A percentile compares a stretch with the other conserved stretches of the same genome.
phyloP scores from a whole-genome alignment of 2,113 vertebrate genomes.

The Hassar affinis region DNA sequence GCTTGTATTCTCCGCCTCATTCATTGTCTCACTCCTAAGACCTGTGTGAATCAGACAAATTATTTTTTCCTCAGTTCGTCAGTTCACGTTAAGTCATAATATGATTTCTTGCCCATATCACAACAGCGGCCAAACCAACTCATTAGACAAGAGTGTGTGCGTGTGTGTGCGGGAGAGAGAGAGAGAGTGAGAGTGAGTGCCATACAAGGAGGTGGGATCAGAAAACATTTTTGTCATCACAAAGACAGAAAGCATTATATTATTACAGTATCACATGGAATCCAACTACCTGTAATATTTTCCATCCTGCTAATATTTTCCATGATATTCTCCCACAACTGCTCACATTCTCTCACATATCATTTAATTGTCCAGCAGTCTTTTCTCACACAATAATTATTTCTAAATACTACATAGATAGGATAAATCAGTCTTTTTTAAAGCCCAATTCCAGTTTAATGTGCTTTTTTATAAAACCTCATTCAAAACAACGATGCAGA shows the following conservation, averaged over 20 bases:
- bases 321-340: constrained; percentile 77
- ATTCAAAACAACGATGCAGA: constrained; percentile 57
- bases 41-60: constrained; percentile 43
- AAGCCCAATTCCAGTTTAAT: constrained; percentile 54
- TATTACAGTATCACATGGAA: constrained; percentile 72
- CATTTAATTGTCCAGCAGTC: constrained; percentile 56
- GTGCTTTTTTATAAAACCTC: constrained; percentile 56
- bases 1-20: constrained; percentile 24
- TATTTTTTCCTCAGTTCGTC: constrained; percentile 42
- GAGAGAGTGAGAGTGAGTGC: constrained; percentile 53
- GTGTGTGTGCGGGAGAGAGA: constrained; percentile 55
- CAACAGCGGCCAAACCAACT: constrained; percentile 70
- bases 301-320: constrained; percentile 81
- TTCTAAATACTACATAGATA: constrained; percentile 52
- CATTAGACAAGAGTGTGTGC: constrained; percentile 68
- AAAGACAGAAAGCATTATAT: constrained; percentile 71
- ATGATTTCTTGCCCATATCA: constrained; percentile 58
- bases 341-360: constrained; percentile 66
- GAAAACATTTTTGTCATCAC: constrained; percentile 70
- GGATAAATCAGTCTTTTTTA: constrained; percentile 49
- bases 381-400: constrained; percentile 65
- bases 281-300: constrained; percentile 82
- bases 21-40: constrained; percentile 27
- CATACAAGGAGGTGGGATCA: constrained; percentile 43
- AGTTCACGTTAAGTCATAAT: constrained; percentile 52